Conservation (phyloP, 2,888 invertebrate species). For the Meloe dianella region DNA sequence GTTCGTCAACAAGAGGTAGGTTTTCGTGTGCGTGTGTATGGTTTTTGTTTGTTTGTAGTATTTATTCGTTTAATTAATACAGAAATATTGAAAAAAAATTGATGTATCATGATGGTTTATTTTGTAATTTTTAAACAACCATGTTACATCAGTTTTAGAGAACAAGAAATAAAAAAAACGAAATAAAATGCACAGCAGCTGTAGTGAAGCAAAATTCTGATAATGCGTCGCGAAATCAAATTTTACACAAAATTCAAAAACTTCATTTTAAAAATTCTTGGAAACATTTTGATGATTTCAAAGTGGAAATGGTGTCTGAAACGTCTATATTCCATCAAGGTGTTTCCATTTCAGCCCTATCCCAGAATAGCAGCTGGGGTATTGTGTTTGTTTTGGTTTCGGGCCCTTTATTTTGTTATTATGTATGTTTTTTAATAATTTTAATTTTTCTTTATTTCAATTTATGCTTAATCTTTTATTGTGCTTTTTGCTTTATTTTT, state of each 20-base stretch:
- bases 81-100: conserved; percentile 21
- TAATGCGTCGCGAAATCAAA: conserved; percentile 24
- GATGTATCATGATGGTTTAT: conserved; percentile 14
- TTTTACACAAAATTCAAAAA: conserved; percentile 27
- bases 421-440: conserved; percentile 9
- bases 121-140: neutral
- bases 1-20: conserved; percentile 89
- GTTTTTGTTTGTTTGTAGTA: conserved; percentile 35
- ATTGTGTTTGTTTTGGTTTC: conserved; percentile 55
- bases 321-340: conserved; percentile 60
- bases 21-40: conserved; percentile 23
- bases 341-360: conserved; percentile 60
- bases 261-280: conserved; percentile 41
- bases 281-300: conserved; percentile 62
- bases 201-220: conserved; percentile 48
- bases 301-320: conserved; percentile 54
- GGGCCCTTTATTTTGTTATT: conserved; percentile 45
- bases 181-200: conserved; percentile 46
- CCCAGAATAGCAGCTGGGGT: conserved; percentile 55
- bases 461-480: conserved; percentile 46
- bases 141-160: conserved; percentile 25
- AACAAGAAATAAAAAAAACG: neutral
- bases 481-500: conserved; percentile 34
- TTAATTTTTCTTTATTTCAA: conserved; percentile 20
- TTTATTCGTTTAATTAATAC: conserved; percentile 28